These are phyloP conservation scores for Phenganax marumi DNA, from an alignment of 92 coral and sea anemone species.

Conservation along the genomic window DNA sequence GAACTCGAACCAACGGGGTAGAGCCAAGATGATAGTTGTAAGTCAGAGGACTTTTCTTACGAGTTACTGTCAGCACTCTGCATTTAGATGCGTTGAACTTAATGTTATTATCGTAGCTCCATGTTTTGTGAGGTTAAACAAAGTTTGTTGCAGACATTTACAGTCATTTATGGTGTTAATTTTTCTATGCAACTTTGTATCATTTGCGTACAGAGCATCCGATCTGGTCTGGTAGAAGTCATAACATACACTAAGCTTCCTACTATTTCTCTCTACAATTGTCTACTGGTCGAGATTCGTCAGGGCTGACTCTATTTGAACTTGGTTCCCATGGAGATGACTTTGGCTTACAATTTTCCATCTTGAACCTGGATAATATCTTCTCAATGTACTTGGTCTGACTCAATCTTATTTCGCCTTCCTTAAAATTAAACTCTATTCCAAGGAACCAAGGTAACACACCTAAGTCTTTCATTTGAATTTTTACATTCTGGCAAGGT, in stretches of 20 bases:
- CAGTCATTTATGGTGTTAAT: too few species aligned
- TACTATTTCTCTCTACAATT: background rate
- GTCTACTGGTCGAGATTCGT: background rate
- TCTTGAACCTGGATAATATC: conserved; percentile 1
- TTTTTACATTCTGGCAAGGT: conserved; percentile 47
- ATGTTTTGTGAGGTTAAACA: too few species aligned
- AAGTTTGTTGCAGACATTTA: too few species aligned
- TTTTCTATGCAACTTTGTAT: too few species aligned
- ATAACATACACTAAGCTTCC: conserved; percentile 17
- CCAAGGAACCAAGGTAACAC: conserved; percentile 49
- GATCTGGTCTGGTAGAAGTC: conserved; percentile 24
- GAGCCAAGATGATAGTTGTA: too few species aligned
- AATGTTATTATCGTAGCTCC: too few species aligned
- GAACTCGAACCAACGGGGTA: too few species aligned
- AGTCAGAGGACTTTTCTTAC: too few species aligned
- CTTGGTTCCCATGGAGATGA: background rate
- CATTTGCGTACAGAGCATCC: too few species aligned
- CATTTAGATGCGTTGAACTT: too few species aligned
- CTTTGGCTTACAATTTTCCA: conserved; percentile 12
- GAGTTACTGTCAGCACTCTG: too few species aligned
- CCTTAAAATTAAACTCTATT: background rate
- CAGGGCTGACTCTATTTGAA: background rate
- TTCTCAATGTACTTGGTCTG: conserved; percentile 14
- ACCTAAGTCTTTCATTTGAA: conserved; percentile 40
- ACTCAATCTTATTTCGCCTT: background rate